Evolutionary conservation across 2,797 vertebrate genomes (phyloP).

Genomic region (Manis crassicaudata): DNA sequence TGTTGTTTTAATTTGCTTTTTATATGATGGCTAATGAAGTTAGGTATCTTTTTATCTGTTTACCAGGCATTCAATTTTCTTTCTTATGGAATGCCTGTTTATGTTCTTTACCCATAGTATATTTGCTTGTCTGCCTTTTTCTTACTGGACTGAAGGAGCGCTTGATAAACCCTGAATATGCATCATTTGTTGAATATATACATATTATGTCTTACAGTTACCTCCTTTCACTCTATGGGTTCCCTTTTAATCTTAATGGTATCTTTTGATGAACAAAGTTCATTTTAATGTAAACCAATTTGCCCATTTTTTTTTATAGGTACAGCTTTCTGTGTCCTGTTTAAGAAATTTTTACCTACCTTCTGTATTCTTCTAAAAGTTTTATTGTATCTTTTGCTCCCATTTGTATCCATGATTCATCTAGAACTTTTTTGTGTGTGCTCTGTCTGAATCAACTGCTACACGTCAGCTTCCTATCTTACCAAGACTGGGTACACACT

Average conservation of each 20-base stretch:
- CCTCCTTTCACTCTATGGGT: not conserved
- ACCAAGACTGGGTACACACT: not conserved
- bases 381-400: not conserved
- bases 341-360: not conserved
- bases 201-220: not conserved
- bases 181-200: not conserved
- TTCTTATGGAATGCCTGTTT: not conserved
- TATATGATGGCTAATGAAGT: not conserved
- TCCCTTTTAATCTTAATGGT: not conserved
- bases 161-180: not conserved
- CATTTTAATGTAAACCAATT: not conserved
- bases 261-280: not conserved
- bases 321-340: not conserved
- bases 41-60: not conserved
- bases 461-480: not conserved
- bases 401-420: not conserved
- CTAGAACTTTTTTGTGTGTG: not conserved
- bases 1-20: not conserved
- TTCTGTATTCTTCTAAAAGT: slow-evolving; percentile 1
- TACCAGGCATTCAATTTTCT: not conserved
- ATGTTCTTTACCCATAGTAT: not conserved
- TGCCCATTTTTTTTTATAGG: not conserved
- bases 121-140: not conserved
- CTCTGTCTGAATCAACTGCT: not conserved
- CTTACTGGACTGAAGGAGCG: not conserved